phyloP scores from a whole-genome alignment of 2,888 invertebrate species.

The Spodoptera exigua region DNA sequence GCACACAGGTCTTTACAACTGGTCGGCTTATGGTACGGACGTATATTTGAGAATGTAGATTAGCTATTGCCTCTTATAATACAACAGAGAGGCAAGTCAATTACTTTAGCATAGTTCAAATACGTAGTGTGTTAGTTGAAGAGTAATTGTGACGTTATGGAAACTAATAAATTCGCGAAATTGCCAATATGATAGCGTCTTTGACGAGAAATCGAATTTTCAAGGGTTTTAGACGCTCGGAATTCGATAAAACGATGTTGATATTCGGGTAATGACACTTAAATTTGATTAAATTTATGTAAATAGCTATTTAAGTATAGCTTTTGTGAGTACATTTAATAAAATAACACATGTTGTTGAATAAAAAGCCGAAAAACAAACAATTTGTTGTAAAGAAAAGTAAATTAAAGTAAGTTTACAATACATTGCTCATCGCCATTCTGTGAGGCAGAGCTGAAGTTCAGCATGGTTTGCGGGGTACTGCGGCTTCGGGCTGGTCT shows the following conservation, averaged over 20 bases:
- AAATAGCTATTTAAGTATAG: neutral
- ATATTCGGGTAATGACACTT: slow-evolving; percentile 28
- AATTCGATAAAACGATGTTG: slow-evolving; percentile 36
- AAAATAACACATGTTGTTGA: no score
- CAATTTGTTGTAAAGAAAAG: no score
- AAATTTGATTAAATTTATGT: slow-evolving; percentile 19
- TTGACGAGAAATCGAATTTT: slow-evolving; percentile 69
- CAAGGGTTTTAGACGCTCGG: slow-evolving; percentile 50
- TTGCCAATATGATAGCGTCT: slow-evolving; percentile 70
- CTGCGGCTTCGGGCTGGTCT: no score
- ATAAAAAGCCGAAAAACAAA: no score
- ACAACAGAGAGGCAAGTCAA: slow-evolving; percentile 78
- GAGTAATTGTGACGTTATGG: slow-evolving; percentile 72
- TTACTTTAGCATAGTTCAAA: slow-evolving; percentile 83
- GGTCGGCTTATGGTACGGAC: slow-evolving; percentile 70
- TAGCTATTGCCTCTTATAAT: slow-evolving; percentile 82
- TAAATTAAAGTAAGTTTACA: no score
- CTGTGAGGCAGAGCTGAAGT: no score
- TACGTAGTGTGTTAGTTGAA: slow-evolving; percentile 71
- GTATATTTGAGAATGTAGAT: slow-evolving; percentile 85
- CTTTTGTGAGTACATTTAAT: neutral
- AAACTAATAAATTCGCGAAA: slow-evolving; percentile 76
- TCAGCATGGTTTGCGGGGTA: no score
- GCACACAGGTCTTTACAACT: slow-evolving; percentile 66
- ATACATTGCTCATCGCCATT: no score